These are phyloP conservation scores for Diloba caeruleocephala DNA, from an alignment of 2,888 invertebrate genomes.

Conservation along the genomic window DNA sequence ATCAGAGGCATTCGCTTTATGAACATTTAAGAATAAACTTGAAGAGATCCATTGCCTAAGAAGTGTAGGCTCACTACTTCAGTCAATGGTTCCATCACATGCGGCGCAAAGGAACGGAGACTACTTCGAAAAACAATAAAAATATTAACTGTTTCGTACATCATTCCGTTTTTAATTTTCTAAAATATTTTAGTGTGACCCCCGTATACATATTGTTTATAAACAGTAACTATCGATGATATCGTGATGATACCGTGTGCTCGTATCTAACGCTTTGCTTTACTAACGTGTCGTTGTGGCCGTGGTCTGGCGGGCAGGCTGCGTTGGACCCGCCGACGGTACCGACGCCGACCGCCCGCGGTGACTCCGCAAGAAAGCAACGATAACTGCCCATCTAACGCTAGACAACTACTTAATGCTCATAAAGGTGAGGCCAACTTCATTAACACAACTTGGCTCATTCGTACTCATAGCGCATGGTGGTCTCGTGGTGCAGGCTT, in stretches of 20 bases:
- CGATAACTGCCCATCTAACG: slow-evolving; percentile 74
- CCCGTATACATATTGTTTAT: background rate
- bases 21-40: no score
- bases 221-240: background rate
- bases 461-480: background rate
- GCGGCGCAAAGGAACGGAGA: no score
- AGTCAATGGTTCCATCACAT: no score
- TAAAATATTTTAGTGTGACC: no score
- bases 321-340: slow-evolving; percentile 70
- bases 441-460: slow-evolving; percentile 1
- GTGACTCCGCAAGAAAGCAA: slow-evolving; percentile 77
- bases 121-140: no score
- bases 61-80: no score
- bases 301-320: slow-evolving; percentile 68
- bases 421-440: slow-evolving; percentile 52
- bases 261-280: slow-evolving; percentile 51
- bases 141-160: no score
- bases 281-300: slow-evolving; percentile 50
- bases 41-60: no score
- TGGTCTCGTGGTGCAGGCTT: slow-evolving; percentile 3
- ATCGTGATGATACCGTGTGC: slow-evolving; percentile 21
- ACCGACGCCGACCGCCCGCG: slow-evolving; percentile 78
- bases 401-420: slow-evolving; percentile 63
- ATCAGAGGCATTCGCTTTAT: no score
- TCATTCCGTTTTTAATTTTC: no score